phyloP scores from a whole-genome alignment of 2,113 vertebrate species.

The Eleginops maclovinus region DNA sequence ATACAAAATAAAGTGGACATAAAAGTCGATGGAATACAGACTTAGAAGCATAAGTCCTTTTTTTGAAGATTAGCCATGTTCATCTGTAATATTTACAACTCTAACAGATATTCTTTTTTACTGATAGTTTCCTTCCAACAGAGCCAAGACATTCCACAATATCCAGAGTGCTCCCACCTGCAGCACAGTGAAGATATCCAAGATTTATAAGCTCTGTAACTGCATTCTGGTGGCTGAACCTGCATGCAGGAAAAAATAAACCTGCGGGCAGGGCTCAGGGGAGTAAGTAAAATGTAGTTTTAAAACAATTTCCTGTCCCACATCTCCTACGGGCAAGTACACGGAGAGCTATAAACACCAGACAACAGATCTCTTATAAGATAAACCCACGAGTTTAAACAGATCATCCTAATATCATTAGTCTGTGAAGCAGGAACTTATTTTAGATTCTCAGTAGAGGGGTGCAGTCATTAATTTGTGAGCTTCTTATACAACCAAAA shows the following conservation, averaged over 20 bases:
- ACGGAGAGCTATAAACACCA: background rate
- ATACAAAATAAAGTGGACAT: constrained; percentile 20
- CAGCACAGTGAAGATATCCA: constrained; percentile 46
- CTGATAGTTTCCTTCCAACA: constrained; percentile 48
- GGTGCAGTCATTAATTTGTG: constrained; percentile 43
- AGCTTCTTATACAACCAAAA: constrained; percentile 40
- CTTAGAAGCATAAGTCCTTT: background rate
- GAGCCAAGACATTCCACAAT: constrained; percentile 67
- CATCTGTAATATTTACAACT: constrained; percentile 66
- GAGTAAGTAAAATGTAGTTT: constrained; percentile 24
- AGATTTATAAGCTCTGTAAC: constrained; percentile 62
- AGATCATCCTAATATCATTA: constrained; percentile 63
- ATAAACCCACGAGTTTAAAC: constrained; percentile 42
- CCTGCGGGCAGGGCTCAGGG: constrained; percentile 1
- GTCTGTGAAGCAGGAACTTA: constrained; percentile 20
- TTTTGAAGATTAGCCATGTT: constrained; percentile 37
- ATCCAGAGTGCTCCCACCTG: constrained; percentile 73
- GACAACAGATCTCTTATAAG: constrained; percentile 25
- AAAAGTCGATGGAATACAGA: background rate
- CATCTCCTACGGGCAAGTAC: constrained; percentile 22
- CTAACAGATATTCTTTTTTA: constrained; percentile 38
- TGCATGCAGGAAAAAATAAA: constrained; percentile 32
- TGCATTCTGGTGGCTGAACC: constrained; percentile 47
- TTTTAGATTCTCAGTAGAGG: constrained; percentile 46
- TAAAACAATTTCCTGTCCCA: constrained; percentile 31